Base-by-base conservation (phyloP, 2,888 invertebrate genomes). In the Acheta domesticus region DNA sequence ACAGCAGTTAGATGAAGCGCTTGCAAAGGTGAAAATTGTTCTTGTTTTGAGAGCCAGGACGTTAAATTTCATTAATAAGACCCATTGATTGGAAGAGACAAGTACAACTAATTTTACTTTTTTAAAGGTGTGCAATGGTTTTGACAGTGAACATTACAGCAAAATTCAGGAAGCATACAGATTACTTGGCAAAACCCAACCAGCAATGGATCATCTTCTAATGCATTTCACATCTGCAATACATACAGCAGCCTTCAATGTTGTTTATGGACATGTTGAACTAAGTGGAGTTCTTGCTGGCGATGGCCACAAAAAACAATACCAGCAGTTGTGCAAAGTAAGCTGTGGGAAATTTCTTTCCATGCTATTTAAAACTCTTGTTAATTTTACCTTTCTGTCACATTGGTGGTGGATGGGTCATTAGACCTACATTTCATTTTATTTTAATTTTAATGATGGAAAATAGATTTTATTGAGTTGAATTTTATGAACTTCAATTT, bases 221-320 rank as follows among this genome's bases (percentile, higher is more conserved):
- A 97, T 98, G 91, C 97, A 98, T 86, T 97, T 96, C 84, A 94
- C 96, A 0, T 96, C 96, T 74, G 95, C 96, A 0, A 95, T 98
- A 20, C 97, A 95, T 83, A 94, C 93, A 82, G 91, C 93, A 0
- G 93, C 96, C 0, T 90, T 91, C 48, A 89, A 89, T 76, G 89
- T 91, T 0, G 87, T 92, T 0, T 90, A 89, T 81, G 88, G 88
- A 1, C 91, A 90, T 84, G 89, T 82, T 19, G 80, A 80, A 73
- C 74, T 80, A 36, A 75, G 75, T 36, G 36, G 23, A 20, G 75
- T 48, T 77, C 48, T 77, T 12, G 48, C 19, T 21, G 16, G 16
- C 21, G 48, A 19, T 5, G 48, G n/a, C 3, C 48, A 62, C n/a
- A 20, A 49, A 48, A 77, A 77, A 20, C 48, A 48, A 16, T n/a